Base-by-base conservation (phyloP, 2,797 vertebrate genomes). In the Gastrophryne carolinensis region DNA sequence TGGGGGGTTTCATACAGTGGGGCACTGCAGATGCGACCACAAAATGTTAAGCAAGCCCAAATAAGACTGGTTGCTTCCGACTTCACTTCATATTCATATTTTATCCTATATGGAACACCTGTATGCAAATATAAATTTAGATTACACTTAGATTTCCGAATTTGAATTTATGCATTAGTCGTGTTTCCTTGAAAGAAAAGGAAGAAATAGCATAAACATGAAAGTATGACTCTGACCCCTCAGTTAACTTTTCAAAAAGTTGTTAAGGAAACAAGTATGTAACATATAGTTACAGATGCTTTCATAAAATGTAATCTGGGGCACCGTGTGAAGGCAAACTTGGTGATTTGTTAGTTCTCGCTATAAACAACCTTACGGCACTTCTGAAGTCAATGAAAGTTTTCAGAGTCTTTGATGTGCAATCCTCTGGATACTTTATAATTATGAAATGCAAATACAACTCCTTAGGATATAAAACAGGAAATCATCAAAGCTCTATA, bases 391-490 rank as follows among this genome's bases (percentile, higher is more conserved):
- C 47, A 67, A 66, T 58, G 39, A 35, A 66, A 66, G 39, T 56
- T 64, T 62, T 30, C 19, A 17, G 4, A 49, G 41, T 57, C 73
- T 75, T 75, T 75, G 73, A 75, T 75, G 41, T 75, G 26, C 12
- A 67, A 75, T 60, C 54, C 73, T 30, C 73, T 5, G 52, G 41
- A 75, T 52, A 68, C 47, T 68, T 67, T 57, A 60, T 67, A 75
- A 75, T 67, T 75, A 67, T 75, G 73, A 56, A 75, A 75, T 75
- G 73, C 53, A 67, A 74, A 75, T 75, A 50, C 24, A 39, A 44
- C 30, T 52, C 73, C 56, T 61, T 68, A 69, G 73, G 64, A 61
- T 68, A 62, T 37, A 61, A 39, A 37, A 26, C 27, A 50, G 54
- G 65, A 41, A 53, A 29, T 75, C 64, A 75, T 69, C 64, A 68